phyloP scores from a whole-genome alignment of 2,888 invertebrate species.

The Itoplectis maculator region DNA sequence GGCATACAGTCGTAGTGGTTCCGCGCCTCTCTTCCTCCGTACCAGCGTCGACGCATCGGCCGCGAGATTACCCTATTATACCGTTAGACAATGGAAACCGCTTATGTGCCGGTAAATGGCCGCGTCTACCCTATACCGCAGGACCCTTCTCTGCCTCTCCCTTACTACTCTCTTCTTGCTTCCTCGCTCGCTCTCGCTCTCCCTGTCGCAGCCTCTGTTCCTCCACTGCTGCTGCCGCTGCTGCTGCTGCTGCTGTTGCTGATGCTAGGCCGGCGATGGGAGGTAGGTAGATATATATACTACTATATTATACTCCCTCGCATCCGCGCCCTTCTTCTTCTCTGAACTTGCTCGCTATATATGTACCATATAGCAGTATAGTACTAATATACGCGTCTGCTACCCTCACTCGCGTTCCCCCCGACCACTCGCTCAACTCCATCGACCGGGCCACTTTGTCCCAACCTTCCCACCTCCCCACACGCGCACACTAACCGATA shows the following conservation, averaged over 20 bases:
- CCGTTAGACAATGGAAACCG: constrained; percentile 84
- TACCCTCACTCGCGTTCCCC: constrained; percentile 27
- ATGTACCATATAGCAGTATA: constrained; percentile 9
- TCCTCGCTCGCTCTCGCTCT: constrained; percentile 50
- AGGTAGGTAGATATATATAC: constrained; percentile 27
- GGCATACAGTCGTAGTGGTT: constrained; percentile 46
- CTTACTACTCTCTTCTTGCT: constrained; percentile 50
- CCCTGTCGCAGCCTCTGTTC: constrained; percentile 41
- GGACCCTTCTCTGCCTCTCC: constrained; percentile 61
- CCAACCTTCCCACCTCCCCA: constrained; percentile 34
- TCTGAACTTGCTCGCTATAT: constrained; percentile 28
- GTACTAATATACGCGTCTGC: constrained; percentile 61
- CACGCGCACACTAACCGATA: constrained; percentile 58
- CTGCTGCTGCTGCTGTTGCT: constrained; percentile 53
- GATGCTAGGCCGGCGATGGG: constrained; percentile 45
- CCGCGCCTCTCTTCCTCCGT: constrained; percentile 39
- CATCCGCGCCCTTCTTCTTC: constrained; percentile 47
- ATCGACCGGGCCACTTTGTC: constrained; percentile 63
- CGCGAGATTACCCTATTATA: constrained; percentile 84
- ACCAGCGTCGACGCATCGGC: constrained; percentile 82
- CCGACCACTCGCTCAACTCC: constrained; percentile 37
- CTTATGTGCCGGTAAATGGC: constrained; percentile 83
- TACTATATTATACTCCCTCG: constrained; percentile 47
- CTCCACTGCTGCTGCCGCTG: constrained; percentile 47
- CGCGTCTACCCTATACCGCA: constrained; percentile 75